Evolutionary conservation across 2,888 invertebrate genomes (phyloP).

Genomic region (Actias luna): DNA sequence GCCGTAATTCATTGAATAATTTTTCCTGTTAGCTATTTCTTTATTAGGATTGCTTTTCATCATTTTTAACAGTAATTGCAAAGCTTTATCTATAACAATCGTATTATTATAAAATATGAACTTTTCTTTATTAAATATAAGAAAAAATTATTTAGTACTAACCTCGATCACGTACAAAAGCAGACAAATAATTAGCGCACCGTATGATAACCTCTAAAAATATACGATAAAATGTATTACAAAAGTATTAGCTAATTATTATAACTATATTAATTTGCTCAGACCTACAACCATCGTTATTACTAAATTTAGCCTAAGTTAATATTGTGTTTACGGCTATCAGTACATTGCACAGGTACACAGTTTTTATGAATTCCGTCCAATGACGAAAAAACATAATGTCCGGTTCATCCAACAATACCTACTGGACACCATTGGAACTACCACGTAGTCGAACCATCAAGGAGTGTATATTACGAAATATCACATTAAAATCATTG

Average conservation of each 20-base stretch:
- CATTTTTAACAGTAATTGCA: slow-evolving; percentile 44
- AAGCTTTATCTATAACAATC: slow-evolving; percentile 41
- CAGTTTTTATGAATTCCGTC: too few species aligned
- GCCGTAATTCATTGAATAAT: slow-evolving; percentile 48
- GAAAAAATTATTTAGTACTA: slow-evolving; percentile 17
- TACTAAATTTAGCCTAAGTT: too few species aligned
- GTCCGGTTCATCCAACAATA: too few species aligned
- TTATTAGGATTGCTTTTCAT: slow-evolving; percentile 49
- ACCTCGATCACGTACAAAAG: slow-evolving; percentile 61
- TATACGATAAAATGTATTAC: slow-evolving; percentile 10
- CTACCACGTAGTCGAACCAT: too few species aligned
- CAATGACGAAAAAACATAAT: too few species aligned
- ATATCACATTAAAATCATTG: too few species aligned
- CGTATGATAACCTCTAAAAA: slow-evolving; percentile 53
- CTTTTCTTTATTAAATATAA: background rate
- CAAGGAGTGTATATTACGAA: too few species aligned
- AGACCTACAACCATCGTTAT: too few species aligned
- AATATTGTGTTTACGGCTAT: too few species aligned
- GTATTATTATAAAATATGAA: background rate
- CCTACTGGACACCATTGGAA: too few species aligned
- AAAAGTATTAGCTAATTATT: background rate
- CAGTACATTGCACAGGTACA: too few species aligned
- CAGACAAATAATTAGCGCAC: slow-evolving; percentile 57
- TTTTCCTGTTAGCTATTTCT: slow-evolving; percentile 42
- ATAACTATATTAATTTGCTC: background rate